Percentiles rank a stretch among this genome's conserved stretches.
These are phyloP conservation scores for Sebastes fasciatus DNA, from an alignment of 2,113 vertebrate species.

Conservation along the genomic window DNA sequence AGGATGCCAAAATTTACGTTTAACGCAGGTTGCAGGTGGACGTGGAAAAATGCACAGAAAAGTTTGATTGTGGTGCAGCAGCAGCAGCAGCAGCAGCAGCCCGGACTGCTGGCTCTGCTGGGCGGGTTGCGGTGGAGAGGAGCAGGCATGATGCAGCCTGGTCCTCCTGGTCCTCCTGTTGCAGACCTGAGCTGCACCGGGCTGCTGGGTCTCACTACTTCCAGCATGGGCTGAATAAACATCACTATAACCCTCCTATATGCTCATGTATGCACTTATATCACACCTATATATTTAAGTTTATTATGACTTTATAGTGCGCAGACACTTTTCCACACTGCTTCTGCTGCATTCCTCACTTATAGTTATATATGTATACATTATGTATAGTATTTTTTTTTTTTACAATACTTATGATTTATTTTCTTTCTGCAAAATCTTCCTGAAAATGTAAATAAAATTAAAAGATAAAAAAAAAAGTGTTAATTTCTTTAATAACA, in stretches of 20 bases:
- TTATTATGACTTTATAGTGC: neutral
- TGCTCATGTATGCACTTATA: neutral
- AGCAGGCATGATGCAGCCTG: slow-evolving; percentile 36
- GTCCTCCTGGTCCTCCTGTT: slow-evolving; percentile 33
- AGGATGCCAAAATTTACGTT: slow-evolving; percentile 88
- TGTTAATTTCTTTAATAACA: neutral
- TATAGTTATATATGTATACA: neutral
- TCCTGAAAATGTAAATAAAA: neutral
- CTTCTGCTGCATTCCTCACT: neutral
- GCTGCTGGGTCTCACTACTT: slow-evolving; percentile 6
- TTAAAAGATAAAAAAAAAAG: too few relatives aligned
- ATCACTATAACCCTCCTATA: neutral
- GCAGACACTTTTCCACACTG: neutral
- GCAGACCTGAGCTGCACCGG: slow-evolving; percentile 25
- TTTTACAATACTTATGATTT: neutral
- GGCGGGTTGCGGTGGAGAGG: slow-evolving; percentile 22
- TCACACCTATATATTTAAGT: neutral
- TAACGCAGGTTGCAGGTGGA: slow-evolving; percentile 78
- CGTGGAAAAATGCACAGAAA: slow-evolving; percentile 71
- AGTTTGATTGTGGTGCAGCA: slow-evolving; percentile 47
- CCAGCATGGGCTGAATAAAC: slow-evolving; percentile 18
- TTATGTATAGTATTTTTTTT: neutral
- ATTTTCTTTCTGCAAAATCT: neutral
- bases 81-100: too few relatives aligned
- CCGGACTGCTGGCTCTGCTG: slow-evolving; percentile 35